Base-by-base conservation (phyloP, 2,113 vertebrate genomes). In the Brienomyrus longianalis region DNA sequence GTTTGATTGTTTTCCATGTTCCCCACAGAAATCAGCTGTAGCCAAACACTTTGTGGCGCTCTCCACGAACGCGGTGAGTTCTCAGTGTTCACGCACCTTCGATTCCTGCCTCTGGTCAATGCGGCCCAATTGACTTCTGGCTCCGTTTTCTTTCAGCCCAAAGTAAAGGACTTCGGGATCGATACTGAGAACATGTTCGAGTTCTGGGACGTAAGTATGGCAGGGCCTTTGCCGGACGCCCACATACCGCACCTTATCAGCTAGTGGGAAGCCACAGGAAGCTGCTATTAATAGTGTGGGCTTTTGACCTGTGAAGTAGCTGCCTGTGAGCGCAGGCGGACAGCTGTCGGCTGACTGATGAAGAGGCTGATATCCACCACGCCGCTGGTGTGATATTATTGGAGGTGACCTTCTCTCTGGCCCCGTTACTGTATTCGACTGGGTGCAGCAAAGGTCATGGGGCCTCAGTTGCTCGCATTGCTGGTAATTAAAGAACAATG, bases 41-140 rank as follows among this genome's bases (percentile, higher is more conserved):
- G 98, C 98, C 89, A 99, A 99, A 94, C 98, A 99, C 90, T 99
- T 99, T 27, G 98, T 97, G 43, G 98, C 98, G n/a, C 96, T 99
- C 89, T 99, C 98, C 89, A 99, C 98, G 90, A 99, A 99, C 89
- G 96, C 94, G 31, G 98, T 99, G 90, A 97, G 98, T 97, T 74
- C 15, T 11, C 74, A 10, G 13, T 11, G 3, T 13, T 17, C 39
- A n/a, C 1, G 9, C 21, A 9, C 35, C 50, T 15, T n/a, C 85
- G 7, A 45, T 11, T 35, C 13, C 10, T 27, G n/a, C 13, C 17
- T 54, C 9, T 43, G 74, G 2, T 77, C 9, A 7, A 8, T 35
- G 11, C 5, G 1, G 21, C 21, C 9, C 2, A 2, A 23, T 39
- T 84, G 15, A 80, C 86, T 21, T 83, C 70, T 62, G 17, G 27